Percentiles rank a stretch among this genome's conserved stretches.
These are phyloP conservation scores for Linyphia triangularis DNA, from an alignment of 2,888 invertebrate genomes.

Conservation along the genomic window DNA sequence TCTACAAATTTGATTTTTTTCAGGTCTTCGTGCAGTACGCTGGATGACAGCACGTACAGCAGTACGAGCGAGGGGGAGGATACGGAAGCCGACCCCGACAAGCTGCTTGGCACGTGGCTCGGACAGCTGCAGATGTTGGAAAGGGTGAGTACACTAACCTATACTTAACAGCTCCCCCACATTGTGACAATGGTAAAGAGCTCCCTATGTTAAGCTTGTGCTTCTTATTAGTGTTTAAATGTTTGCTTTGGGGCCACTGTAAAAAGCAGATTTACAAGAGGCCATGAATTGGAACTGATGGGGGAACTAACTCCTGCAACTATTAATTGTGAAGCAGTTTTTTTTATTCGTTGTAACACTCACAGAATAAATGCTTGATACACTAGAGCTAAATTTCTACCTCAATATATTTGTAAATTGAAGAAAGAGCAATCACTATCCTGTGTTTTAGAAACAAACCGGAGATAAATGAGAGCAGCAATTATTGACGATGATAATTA, in stretches of 20 bases:
- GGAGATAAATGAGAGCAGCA: no score
- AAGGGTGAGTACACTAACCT: conserved; percentile 83
- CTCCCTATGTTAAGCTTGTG: neutral
- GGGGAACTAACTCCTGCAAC: neutral
- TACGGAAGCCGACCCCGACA: conserved; percentile 83
- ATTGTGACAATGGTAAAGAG: neutral
- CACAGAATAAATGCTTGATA: no score
- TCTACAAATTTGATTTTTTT: neutral
- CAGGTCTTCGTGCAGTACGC: conserved; percentile 45
- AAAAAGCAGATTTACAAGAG: neutral
- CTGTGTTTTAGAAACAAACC: no score
- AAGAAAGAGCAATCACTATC: no score
- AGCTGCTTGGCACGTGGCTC: conserved; percentile 88
- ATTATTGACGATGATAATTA: no score
- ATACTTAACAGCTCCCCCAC: neutral
- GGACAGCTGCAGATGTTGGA: conserved; percentile 88
- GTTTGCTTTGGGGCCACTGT: neutral
- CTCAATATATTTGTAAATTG: no score
- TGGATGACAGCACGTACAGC: conserved; percentile 75
- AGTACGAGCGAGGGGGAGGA: conserved; percentile 79
- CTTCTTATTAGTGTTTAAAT: neutral
- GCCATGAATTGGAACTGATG: neutral
- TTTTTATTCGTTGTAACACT: no score
- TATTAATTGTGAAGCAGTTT: no score
- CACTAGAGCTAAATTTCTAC: no score